A percentile compares a stretch with the other conserved stretches of the same genome.
phyloP scores from a whole-genome alignment of 2,888 invertebrate species.

The Cheiracanthium punctorium region DNA sequence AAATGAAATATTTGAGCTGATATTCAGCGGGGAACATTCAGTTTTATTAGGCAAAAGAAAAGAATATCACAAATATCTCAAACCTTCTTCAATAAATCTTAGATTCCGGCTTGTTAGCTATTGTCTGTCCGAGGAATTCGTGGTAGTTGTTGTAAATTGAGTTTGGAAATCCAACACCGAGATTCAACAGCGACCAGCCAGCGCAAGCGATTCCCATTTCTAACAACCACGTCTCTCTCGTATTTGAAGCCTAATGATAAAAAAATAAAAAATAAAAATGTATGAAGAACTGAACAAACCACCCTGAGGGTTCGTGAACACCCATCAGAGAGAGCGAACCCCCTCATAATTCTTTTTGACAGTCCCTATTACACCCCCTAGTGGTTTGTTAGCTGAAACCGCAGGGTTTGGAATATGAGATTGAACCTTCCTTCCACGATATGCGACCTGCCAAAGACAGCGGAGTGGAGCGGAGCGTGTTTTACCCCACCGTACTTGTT shows the following conservation, averaged over 20 bases:
- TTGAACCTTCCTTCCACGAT: constrained; percentile 34
- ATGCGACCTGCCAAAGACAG: constrained; percentile 58
- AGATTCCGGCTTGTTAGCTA: background rate
- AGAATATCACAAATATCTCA: no score
- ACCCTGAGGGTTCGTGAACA: constrained; percentile 37
- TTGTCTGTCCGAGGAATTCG: background rate
- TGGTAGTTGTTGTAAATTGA: background rate
- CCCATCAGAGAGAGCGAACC: constrained; percentile 46
- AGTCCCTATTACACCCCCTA: constrained; percentile 69
- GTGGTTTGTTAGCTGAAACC: constrained; percentile 69
- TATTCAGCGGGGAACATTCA: no score
- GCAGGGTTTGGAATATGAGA: constrained; percentile 68
- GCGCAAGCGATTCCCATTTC: constrained; percentile 23
- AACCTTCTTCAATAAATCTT: background rate
- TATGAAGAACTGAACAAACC: constrained; percentile 14
- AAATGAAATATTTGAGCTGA: no score
- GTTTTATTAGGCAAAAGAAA: no score
- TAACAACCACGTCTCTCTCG: constrained; percentile 54
- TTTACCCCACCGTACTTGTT: background rate
- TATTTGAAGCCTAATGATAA: constrained; percentile 54
- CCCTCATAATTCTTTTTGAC: constrained; percentile 67
- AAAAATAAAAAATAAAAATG: constrained; percentile 23
- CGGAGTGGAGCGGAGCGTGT: constrained; percentile 20
- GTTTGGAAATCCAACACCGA: background rate
- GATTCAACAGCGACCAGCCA: background rate